These are phyloP conservation scores for Teleogryllus oceanicus DNA, from an alignment of 2,888 invertebrate species.

Conservation along the genomic window DNA sequence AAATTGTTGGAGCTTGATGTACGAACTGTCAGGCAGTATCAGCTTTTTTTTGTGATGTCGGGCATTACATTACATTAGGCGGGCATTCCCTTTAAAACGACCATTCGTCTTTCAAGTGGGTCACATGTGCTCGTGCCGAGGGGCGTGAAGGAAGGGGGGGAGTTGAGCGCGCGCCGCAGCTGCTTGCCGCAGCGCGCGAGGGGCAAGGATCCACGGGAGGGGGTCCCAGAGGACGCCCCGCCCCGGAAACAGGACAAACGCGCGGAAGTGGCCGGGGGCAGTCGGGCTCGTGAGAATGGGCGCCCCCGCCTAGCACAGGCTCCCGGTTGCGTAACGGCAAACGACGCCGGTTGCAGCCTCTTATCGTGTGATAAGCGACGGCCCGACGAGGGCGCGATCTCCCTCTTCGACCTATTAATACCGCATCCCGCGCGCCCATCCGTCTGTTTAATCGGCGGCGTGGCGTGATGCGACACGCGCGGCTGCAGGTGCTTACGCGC, in stretches of 20 bases:
- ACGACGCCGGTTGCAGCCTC: background rate
- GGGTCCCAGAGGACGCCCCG: background rate
- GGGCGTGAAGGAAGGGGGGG: no score
- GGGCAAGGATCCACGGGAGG: background rate
- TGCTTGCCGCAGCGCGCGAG: no score
- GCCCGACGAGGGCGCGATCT: no score
- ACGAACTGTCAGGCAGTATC: no score
- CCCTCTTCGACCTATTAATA: background rate
- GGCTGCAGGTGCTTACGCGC: background rate
- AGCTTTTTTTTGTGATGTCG: no score
- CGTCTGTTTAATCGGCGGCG: background rate
- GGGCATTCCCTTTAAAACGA: no score
- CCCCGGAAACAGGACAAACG: constrained; percentile 24
- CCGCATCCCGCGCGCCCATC: background rate
- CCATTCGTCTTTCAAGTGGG: no score
- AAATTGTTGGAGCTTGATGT: no score
- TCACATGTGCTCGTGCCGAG: no score
- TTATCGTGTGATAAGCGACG: background rate
- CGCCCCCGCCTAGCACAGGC: background rate
- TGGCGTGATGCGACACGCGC: background rate
- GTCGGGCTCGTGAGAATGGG: background rate
- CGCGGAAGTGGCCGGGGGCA: constrained; percentile 22
- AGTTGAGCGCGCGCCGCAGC: no score
- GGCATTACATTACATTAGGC: no score
- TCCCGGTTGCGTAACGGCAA: background rate